Percentiles rank a stretch among this genome's conserved stretches.
Evolutionary conservation across 2,888 invertebrate genomes (phyloP).

Genomic region (Thysanoteuthis rhombus): DNA sequence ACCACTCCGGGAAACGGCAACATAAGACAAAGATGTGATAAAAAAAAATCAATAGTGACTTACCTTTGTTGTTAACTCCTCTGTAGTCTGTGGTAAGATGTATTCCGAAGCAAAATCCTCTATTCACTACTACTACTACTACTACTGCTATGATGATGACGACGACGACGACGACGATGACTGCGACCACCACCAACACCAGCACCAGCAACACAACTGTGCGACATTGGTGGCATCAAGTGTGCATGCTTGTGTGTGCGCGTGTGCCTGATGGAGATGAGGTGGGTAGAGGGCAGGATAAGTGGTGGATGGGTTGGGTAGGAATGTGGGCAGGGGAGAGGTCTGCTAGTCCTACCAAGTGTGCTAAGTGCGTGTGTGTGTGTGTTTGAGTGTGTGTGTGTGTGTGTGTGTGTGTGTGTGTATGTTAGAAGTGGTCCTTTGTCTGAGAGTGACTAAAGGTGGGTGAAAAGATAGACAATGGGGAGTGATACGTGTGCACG

Average conservation of each 20-base stretch:
- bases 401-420: background rate
- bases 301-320: too few species aligned
- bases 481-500: background rate
- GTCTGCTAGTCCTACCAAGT: background rate
- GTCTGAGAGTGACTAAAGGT: background rate
- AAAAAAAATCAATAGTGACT: background rate
- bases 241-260: background rate
- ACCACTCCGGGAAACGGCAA: background rate
- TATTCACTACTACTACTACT: background rate
- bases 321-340: background rate
- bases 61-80: background rate
- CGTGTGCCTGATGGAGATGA: background rate
- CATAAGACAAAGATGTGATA: background rate
- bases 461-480: background rate
- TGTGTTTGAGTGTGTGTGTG: background rate
- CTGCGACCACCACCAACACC: background rate
- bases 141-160: background rate
- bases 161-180: background rate
- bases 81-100: conserved; percentile 12
- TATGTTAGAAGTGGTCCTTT: background rate
- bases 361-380: background rate
- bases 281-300: background rate
- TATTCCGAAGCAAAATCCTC: background rate
- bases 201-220: background rate
- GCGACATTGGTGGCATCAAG: background rate